A percentile compares a stretch with the other conserved stretches of the same genome.
These are phyloP conservation scores for Drosophila buzzatii DNA, from an alignment of 2,888 invertebrate species.

Conservation along the genomic window DNA sequence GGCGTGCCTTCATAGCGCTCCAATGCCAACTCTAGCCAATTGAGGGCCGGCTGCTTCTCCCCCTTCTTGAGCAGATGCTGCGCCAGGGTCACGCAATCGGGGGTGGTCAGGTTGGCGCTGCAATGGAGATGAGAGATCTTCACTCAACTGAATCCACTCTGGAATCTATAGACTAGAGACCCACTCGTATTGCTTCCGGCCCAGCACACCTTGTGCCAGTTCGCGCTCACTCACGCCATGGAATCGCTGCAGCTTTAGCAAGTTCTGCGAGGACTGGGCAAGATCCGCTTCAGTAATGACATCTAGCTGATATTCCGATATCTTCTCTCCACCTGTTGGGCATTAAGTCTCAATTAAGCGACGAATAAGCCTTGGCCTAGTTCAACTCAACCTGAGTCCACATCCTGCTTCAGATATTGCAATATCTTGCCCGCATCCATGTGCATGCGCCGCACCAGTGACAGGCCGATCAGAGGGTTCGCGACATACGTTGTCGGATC, in stretches of 20 bases:
- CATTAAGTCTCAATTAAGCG: not conserved
- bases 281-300: constrained; percentile 93
- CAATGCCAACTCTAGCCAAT: constrained; percentile 45
- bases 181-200: constrained; percentile 91
- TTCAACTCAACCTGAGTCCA: constrained; percentile 51
- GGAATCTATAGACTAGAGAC: not conserved
- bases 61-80: constrained; percentile 12
- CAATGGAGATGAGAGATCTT: not conserved
- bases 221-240: constrained; percentile 93
- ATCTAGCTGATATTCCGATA: constrained; percentile 45
- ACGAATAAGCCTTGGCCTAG: not conserved
- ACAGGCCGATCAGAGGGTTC: constrained; percentile 72
- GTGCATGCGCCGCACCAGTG: constrained; percentile 74
- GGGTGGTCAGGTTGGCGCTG: constrained; percentile 40
- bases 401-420: constrained; percentile 40
- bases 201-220: constrained; percentile 92
- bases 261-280: constrained; percentile 94
- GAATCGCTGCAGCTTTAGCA: constrained; percentile 95
- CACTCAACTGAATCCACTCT: no score
- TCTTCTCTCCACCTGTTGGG: constrained; percentile 35
- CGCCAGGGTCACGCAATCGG: constrained; percentile 52
- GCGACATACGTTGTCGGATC: constrained; percentile 64
- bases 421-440: constrained; percentile 67
- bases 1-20: constrained; percentile 25
- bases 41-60: constrained; percentile 10